Base-by-base conservation (phyloP, 92 coral and sea anemone genomes). In the Zoanthus sociatus region DNA sequence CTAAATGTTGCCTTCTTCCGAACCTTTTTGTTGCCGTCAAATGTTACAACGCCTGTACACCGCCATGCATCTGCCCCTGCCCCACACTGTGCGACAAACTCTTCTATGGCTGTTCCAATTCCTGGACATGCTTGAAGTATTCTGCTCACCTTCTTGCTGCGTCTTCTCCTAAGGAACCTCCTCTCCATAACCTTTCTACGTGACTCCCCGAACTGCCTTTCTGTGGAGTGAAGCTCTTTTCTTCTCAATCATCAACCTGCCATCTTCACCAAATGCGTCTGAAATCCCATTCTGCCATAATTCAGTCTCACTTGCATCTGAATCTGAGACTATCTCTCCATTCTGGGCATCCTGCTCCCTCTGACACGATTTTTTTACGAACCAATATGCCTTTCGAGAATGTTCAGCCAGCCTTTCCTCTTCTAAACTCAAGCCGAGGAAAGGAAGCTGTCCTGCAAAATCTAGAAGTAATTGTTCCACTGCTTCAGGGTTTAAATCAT, bases 61-160 rank as follows among this genome's bases (percentile, higher is more conserved):
- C 88, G 53, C 94, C 94, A 91, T 0, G 89, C 85, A 83, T 85
- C 90, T 68, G 92, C 88, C 44, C 90, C 94, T 20, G 68, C 88
- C 0, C 92, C 92, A 53, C 79, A 83, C 73, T 91, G 81, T 8
- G 55, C 9, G 30, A 84, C 88, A 75, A 46, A 91, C 2, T 87
- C 6, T 61, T 90, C 90, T 55, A 90, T 87, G 6, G 84, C 83
- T 68, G 76, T 5, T 42, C 92, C 92, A 9, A 90, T 86, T 67
- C 74, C 71, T 21, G 90, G 92, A 37, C n/a, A 15, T 12, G 79
- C 69, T 45, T 50, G 69, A 47, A 53, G 68, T 6, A 88, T 76
- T 77, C 72, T 78, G 5, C 84, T 83, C 6, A 85, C 16, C 26
- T 60, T 86, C 44, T 84, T 91, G 87, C 89, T 88, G 7, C 71